Evolutionary conservation across 2,888 invertebrate genomes (phyloP), one percentile per base, ranked within the genome.

Genomic region (Sphaeridia pumilis): DNA sequence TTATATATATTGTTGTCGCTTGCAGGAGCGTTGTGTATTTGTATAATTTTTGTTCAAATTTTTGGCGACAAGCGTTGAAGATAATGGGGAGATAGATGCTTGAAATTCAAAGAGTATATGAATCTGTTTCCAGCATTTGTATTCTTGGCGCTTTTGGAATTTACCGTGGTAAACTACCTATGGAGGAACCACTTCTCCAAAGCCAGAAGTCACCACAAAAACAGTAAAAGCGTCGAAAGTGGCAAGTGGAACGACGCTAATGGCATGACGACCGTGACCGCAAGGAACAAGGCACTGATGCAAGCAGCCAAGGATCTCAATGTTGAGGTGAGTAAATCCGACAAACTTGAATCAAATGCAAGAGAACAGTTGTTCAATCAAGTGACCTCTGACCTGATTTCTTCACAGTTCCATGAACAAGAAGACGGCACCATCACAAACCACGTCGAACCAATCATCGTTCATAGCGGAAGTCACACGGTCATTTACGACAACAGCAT

Each of bases 131-230:
- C 67, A 67, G 72, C 72, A 5, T 73, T 73, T 60, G 72, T 73
- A 21, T 73, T 73, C 63, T 68, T 70, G 53, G 73, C 73, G 3
- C 67, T 73, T 21, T 66, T 73, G 53, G 73, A 73, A 58, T 73
- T 73, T 63, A 73, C 73, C 10, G 66, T 70, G 1, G 63, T 63
- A 20, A 63, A 63, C 43, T 63, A 63, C 51, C 46, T 60, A 4
- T 63, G 63, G 63, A 49, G 63, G 20, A 60, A 58, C 28, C 56
- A 42, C 17, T 42, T 17, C 20, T 14, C 24, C 14, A 20, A 20
- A 17, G 43, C 24, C 14, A 14, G 24, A 22, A 42, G 3, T 22
- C 17, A 20, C 20, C 43, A 22, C 3, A 4, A 20, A 43, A 43
- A 21, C 22, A n/a, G 4, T 22, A 31, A 31, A 14, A 38, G 17